Evolutionary conservation across 2,888 invertebrate species (phyloP).

Genomic region (Ophraella communa): DNA sequence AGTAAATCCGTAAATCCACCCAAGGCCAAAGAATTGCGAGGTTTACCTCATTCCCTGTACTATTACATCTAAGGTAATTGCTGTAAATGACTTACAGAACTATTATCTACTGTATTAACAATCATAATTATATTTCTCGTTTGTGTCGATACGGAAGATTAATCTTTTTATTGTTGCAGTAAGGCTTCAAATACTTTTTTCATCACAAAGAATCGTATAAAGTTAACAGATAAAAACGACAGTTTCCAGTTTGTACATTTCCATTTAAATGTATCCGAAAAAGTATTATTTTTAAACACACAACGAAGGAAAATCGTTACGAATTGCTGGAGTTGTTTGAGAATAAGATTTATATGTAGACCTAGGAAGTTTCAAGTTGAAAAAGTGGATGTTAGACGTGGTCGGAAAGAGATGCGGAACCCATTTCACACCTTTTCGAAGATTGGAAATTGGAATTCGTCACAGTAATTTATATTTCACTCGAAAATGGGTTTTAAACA

Average conservation of each 20-base stretch:
- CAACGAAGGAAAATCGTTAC: conserved; percentile 29
- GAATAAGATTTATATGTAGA: conserved; percentile 17
- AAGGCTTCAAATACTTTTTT: too few species aligned
- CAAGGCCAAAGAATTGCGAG: too few species aligned
- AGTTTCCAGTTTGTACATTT: conserved; percentile 4
- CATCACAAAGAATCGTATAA: conserved; percentile 15
- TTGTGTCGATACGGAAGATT: too few species aligned
- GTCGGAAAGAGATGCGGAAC: conserved; percentile 5
- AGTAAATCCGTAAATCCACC: too few species aligned
- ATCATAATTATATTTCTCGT: too few species aligned
- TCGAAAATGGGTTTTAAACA: neutral
- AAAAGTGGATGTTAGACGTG: conserved; percentile 6
- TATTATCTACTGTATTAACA: too few species aligned
- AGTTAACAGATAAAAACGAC: conserved; percentile 13
- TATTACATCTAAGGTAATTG: too few species aligned
- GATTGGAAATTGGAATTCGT: neutral
- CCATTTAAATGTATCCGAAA: conserved; percentile 24
- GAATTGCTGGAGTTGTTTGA: conserved; percentile 1
- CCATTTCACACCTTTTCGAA: conserved; percentile 17
- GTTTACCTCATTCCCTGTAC: too few species aligned
- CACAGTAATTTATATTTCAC: neutral
- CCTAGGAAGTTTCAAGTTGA: conserved; percentile 12
- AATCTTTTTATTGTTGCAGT: too few species aligned
- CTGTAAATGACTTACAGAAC: too few species aligned
- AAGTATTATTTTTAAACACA: conserved; percentile 23